Conservation (phyloP, 1,140 invertebrate species). For the Bradynema listronoti region DNA sequence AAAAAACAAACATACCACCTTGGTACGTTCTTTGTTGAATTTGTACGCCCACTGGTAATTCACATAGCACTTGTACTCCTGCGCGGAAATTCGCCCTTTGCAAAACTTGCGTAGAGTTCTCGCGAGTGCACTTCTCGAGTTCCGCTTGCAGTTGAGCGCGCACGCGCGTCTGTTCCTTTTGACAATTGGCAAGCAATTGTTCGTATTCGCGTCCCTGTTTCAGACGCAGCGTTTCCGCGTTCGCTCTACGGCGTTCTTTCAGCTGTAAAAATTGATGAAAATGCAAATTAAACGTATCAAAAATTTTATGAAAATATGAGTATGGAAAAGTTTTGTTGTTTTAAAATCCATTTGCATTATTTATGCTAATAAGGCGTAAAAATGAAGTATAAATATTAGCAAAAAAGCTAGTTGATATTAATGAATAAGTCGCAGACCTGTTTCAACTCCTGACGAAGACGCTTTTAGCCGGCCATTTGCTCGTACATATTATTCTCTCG, state of each 20-base stretch:
- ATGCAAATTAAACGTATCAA: no score
- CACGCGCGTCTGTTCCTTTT: slow-evolving; percentile 81
- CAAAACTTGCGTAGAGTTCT: slow-evolving; percentile 90
- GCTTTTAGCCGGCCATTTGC: no score
- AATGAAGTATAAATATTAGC: no score
- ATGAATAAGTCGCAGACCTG: no score
- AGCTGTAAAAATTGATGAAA: no score
- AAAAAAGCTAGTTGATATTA: no score
- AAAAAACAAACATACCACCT: slow-evolving; percentile 60
- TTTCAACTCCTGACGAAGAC: no score
- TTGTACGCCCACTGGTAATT: slow-evolving; percentile 94
- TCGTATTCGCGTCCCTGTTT: slow-evolving; percentile 94
- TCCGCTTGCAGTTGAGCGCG: slow-evolving; percentile 81
- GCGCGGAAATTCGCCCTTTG: slow-evolving; percentile 79
- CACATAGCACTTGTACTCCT: slow-evolving; percentile 81
- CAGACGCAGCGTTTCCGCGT: slow-evolving; percentile 91
- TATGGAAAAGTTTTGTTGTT: no score
- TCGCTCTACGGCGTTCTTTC: slow-evolving; percentile 83
- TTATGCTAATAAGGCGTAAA: no score
- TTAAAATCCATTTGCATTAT: no score
- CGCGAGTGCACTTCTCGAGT: slow-evolving; percentile 65
- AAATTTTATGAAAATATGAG: no score
- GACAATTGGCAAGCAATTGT: slow-evolving; percentile 77
- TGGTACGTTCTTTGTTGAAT: slow-evolving; percentile 90
- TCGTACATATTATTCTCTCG: no score